Base-by-base conservation (phyloP, 2,888 invertebrate genomes). In the Diploptera punctata region DNA sequence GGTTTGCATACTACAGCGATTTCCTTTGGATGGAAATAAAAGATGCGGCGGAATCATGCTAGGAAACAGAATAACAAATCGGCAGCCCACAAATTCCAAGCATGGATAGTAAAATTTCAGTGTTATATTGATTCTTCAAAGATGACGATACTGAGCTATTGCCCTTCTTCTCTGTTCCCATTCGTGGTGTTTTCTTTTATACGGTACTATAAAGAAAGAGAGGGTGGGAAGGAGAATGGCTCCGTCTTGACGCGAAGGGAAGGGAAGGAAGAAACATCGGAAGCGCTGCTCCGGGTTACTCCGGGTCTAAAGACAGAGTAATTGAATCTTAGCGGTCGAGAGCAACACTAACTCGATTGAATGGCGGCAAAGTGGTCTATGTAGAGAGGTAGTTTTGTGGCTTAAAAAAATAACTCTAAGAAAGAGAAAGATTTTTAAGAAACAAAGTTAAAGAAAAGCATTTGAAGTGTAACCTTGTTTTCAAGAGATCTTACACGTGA, bases 321-420 rank as follows among this genome's bases (percentile, higher is more conserved):
- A 65, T 65, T 65, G 65, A 65, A 65, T 65, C 47, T 65, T 65
- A 65, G 65, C 47, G 65, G 65, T 65, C 47, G 65, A 65, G 44
- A 29, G 47, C 24, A 44, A 57, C 57, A 29, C 16, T 57, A 57
- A 57, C 57, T 57, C 57, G 57, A 57, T 57, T 57, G 57, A 57
- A 57, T 29, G 29, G 57, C 31, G 57, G 29, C 16, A 57, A 57
- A 57, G 57, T 31, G 31, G 57, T 29, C 57, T 57, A 3, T n/a
- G 26, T n/a, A 29, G n/a, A 57, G 26, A 0, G 16, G 29, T 1
- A 31, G 10, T 21, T 24, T 16, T 21, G 26, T 4, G 31, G 26
- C 2, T 26, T 5, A 21, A 24, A 57, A 29, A n/a, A n/a, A 52
- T 4, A 24, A n/a, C n/a, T n/a, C n/a, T n/a, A 57, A 3, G 31